Evolutionary conservation across 1,140 invertebrate species (phyloP), one percentile per base, ranked within the genome.

Genomic region (Oedothorax gibbosus): DNA sequence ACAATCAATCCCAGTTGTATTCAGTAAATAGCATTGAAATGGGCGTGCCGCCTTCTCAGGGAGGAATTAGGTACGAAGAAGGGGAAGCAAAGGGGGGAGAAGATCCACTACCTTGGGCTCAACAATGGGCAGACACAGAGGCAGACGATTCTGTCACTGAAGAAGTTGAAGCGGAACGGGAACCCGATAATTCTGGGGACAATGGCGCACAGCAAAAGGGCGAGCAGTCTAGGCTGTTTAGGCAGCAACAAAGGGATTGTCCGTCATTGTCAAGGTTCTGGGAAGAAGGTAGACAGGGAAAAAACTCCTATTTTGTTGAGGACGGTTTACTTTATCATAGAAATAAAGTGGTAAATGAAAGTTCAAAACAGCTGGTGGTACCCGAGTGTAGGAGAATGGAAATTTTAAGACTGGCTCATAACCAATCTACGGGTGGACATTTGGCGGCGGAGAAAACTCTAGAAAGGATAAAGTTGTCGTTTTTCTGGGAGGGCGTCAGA

Each of bases 401-500:
- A 64, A 68, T 72, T 18, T n/a, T 72, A 20, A 64, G 49, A 0
- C 12, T 82, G 10, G 56, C 68, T 7, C 66, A 73, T 15, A 7
- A 56, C 14, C 15, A 56, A 15, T 3, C 12, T 11, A 68, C 35
- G 14, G 56, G 79, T 10, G 21, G 68, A n/a, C 68, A 82, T 64
- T 64, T 82, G 8, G 20, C 15, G n/a, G 15, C 49, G 9, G 62
- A n/a, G 15, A 82, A 82, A 50, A 82, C 54, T 4, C 0, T 7
- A n/a, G 18, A 72, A n/a, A 49, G 56, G 15, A 66, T 79, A 10
- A n/a, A 11, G 10, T 15, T 65, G 54, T 51, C 68, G 7, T 82
- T 82, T 51, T 72, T 4, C 0, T 82, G 68, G 57, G 8, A 54
- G 21, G 56, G 54, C 10, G 62, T 82, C 54, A 4, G n/a, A n/a